Evolutionary conservation across 2,113 vertebrate species (phyloP), one percentile per base, ranked within the genome.

Genomic region (Saccopteryx bilineata): DNA sequence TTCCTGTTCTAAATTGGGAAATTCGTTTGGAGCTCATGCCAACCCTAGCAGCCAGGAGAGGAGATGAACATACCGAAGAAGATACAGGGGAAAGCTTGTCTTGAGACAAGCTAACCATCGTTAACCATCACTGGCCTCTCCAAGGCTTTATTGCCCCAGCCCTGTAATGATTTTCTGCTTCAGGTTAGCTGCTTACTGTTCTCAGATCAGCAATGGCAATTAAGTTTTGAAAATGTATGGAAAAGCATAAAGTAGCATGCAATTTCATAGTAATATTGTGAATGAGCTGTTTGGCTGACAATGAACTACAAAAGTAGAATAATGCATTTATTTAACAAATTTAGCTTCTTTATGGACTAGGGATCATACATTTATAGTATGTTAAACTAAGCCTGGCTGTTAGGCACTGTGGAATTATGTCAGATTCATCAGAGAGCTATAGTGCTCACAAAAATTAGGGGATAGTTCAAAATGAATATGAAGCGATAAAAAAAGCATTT

Each of bases 191-290:
- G 15, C 33, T 58, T 46, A n/a, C 23, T 80, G 11, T 90, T 83
- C 58, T 84, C 28, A 84, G 33, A 63, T 65, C 10, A 78, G 33
- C 58, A 92, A 2, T 87, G 50, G 52, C 46, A 90, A 26, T 82
- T 94, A 85, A 89, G 14, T 48, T 97, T 94, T 94, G 21, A 93
- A 94, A 95, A 54, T 72, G 28, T 92, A 81, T 88, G 85, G 60
- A 82, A 83, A 92, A 90, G 31, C 23, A 14, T 83, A 46, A 90
- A 60, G 48, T 90, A 63, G 28, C 46, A 13, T 58, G 17, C 23
- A 91, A 7, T 85, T 88, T 91, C 56, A 82, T 11, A 86, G 14
- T 63, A 83, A 9, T 28, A 84, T 50, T 82, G 13, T 61, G 23
- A 80, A 50, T 66, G 66, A 79, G 13, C 48, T 93, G 1, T 87